Evolutionary conservation across 2,797 vertebrate species (phyloP).

Genomic region (Rhynchotus rufescens): DNA sequence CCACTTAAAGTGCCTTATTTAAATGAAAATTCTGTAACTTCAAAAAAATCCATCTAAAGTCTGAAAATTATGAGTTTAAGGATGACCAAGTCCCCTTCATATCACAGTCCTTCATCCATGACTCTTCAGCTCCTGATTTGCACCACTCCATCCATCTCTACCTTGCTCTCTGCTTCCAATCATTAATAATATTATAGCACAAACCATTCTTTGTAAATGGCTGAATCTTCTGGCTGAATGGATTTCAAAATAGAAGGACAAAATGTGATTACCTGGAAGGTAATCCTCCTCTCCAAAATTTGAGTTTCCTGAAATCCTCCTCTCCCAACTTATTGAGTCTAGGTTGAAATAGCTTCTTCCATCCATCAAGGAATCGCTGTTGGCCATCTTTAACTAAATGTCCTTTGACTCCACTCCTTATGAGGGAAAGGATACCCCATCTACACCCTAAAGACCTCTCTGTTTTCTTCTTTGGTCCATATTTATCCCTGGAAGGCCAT

Average conservation of each 20-base stretch:
- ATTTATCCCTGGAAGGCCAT: not conserved
- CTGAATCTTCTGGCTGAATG: not conserved
- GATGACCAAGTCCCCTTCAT: not conserved
- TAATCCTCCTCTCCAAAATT: not conserved
- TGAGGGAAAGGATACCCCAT: not conserved
- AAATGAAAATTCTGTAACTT: not conserved
- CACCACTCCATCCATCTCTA: not conserved
- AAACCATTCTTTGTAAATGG: not conserved
- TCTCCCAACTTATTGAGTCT: not conserved
- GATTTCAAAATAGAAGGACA: not conserved
- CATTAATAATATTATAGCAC: not conserved
- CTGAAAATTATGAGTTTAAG: not conserved
- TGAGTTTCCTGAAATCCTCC: not conserved
- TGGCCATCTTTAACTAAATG: not conserved
- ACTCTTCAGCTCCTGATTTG: not conserved
- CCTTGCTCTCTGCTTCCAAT: not conserved
- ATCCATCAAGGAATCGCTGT: not conserved
- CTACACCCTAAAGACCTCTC: not conserved
- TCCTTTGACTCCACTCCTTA: not conserved
- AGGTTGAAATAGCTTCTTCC: not conserved
- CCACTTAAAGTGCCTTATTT: not conserved
- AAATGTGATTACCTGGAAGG: not conserved
- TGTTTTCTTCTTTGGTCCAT: not conserved
- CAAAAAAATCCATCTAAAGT: not conserved
- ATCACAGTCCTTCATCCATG: not conserved